Evolutionary conservation across 2,797 vertebrate species (phyloP).

Genomic region (Phataginus tricuspis): DNA sequence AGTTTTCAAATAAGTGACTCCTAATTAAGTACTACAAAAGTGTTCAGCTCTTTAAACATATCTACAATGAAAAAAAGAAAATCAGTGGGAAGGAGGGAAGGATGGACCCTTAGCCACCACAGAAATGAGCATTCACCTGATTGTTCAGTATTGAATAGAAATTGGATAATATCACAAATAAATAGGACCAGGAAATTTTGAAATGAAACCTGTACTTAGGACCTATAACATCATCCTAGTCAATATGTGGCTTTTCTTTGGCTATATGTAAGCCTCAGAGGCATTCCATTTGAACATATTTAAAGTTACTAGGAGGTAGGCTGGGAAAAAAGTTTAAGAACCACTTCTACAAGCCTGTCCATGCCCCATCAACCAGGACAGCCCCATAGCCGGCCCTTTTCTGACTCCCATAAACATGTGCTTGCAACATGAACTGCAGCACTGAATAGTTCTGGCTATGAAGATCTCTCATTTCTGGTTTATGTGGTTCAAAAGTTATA

Average conservation of each 20-base stretch:
- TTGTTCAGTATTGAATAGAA: not conserved
- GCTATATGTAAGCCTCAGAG: not conserved
- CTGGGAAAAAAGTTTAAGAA: not conserved
- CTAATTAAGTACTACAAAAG: not conserved
- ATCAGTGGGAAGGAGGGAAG: not conserved
- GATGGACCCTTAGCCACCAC: not conserved
- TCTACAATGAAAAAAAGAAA: not conserved
- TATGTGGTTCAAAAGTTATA: not conserved
- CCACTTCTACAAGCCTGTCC: not conserved
- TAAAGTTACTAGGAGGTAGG: not conserved
- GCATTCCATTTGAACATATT: not conserved
- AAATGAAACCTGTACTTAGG: not conserved
- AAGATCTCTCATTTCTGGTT: not conserved
- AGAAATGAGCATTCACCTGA: slow-evolving; percentile 2
- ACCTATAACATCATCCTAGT: not conserved
- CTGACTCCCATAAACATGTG: not conserved
- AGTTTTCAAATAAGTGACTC: slow-evolving; percentile 40
- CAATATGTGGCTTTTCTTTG: not conserved
- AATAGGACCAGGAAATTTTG: not conserved
- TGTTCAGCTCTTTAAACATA: not conserved
- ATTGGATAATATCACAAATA: slow-evolving; percentile 8
- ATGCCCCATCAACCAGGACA: not conserved
- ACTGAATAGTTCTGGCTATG: not conserved
- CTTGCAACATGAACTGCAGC: not conserved
- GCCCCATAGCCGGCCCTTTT: not conserved